Evolutionary conservation across 2,113 vertebrate species (phyloP), one percentile per base, ranked within the genome.

Genomic region (Chiloscyllium plagiosum): DNA sequence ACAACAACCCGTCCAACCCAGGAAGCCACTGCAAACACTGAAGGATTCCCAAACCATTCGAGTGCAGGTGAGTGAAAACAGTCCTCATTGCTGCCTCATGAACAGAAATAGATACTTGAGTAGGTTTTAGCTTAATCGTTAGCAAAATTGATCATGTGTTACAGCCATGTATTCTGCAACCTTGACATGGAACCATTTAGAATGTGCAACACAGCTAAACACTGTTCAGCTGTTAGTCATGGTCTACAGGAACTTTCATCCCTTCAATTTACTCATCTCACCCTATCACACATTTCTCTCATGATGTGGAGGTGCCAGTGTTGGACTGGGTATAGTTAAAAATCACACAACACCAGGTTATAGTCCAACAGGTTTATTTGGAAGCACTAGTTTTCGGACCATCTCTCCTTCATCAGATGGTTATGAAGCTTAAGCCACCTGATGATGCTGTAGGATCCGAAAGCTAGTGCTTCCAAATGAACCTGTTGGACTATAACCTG

Each of bases 11-110:
- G 15, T 19, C 52, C 93, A 72, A 33, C n/a, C 7, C 94, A 76
- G 69, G 33, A 72, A 8, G 8, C 0, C 94, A 29, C 12, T 20
- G 26, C 12, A 19, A 47, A 1, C 0, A 95, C 42, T 2, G 47
- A 95, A 42, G 42, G 72, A 72, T 15, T 42, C 2, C 47, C 24
- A 33, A 37, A 26, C 42, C 15, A 47, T 52, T 70, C 72, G 69
- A 95, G 94, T 70, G 69, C 69, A 95, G 94, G 94, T 95, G 69
- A 72, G 94, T 72, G 42, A 95, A 47, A 2, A 33, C 72, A 76
- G 3, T 70, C 22, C 76, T 80, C 26, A 7, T 47, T 37, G 20
- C 20, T 47, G 5, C 17, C 37, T 83, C 80, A 12, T 13, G 24
- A 22, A 52, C 42, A 50, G 47, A 87, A 52, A 47, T 10, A 22